These are phyloP conservation scores for Cyrtonyx montezumae DNA, from an alignment of 2,113 vertebrate species.

Conservation along the genomic window DNA sequence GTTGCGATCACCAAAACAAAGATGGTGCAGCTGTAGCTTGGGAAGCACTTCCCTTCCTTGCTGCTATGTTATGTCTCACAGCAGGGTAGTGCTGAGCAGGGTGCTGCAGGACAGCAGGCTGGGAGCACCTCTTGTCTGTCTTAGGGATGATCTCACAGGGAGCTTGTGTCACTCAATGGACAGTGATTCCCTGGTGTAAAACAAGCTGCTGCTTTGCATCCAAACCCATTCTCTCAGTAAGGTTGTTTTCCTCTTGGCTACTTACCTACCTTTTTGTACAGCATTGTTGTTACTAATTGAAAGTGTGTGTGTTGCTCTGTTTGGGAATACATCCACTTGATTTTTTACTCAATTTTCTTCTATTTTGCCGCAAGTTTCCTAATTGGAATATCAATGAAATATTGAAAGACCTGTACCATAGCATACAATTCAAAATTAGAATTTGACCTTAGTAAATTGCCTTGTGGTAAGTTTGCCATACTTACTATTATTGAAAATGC, in stretches of 20 bases:
- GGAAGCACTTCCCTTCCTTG: neutral
- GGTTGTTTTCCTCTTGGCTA: neutral
- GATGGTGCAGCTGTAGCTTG: neutral
- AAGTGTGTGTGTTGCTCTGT: neutral
- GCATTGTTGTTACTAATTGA: neutral
- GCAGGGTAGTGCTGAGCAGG: neutral
- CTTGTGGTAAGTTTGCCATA: neutral
- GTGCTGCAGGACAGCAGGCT: neutral
- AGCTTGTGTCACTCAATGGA: neutral
- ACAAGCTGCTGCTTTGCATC: neutral
- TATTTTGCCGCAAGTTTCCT: neutral
- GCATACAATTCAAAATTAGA: neutral
- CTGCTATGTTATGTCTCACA: neutral
- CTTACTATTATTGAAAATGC: neutral
- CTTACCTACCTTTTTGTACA: neutral
- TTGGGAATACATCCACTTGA: neutral
- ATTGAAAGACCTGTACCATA: neutral
- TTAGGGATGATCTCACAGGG: neutral
- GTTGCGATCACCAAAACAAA: slow-evolving; percentile 30
- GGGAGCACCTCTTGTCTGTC: neutral
- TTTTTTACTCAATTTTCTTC: neutral
- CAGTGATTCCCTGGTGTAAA: neutral
- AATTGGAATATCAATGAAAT: neutral
- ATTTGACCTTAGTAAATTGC: neutral
- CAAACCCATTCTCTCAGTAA: neutral